Conservation (phyloP, 2,797 vertebrate genomes). For the Anabacerthia variegaticeps region DNA sequence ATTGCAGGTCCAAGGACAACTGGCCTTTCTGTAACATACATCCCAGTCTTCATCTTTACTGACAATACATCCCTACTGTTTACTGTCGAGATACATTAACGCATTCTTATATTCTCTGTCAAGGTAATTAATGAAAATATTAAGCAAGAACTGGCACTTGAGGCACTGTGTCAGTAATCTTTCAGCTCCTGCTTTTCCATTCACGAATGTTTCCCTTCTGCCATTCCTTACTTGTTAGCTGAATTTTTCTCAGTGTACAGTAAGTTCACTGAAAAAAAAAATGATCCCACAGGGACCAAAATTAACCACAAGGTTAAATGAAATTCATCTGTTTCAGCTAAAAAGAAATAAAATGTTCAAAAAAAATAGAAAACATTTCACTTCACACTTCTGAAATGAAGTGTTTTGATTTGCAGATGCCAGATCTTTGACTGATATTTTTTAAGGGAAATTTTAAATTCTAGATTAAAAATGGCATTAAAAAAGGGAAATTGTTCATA, state of each 20-base stretch:
- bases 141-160: not conserved
- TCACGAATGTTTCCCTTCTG: not conserved
- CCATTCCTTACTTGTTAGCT: not conserved
- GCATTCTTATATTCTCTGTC: not conserved
- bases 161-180: not conserved
- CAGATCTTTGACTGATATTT: conserved; percentile 12
- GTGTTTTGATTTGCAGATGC: conserved; percentile 41
- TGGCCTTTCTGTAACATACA: not conserved
- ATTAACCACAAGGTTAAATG: not conserved
- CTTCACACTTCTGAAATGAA: not conserved
- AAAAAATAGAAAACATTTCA: not conserved
- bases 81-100: not conserved
- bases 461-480: not conserved
- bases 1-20: not conserved
- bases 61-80: not conserved
- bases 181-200: not conserved
- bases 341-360: not conserved
- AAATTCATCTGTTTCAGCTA: not conserved
- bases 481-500: not conserved
- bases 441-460: not conserved
- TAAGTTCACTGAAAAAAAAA: not conserved
- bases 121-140: not conserved
- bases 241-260: not conserved
- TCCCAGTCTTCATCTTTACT: not conserved
- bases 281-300: not conserved